A percentile compares a stretch with the other conserved stretches of the same genome.
Evolutionary conservation across 2,888 invertebrate species (phyloP).

Genomic region (Metellina segmentata): DNA sequence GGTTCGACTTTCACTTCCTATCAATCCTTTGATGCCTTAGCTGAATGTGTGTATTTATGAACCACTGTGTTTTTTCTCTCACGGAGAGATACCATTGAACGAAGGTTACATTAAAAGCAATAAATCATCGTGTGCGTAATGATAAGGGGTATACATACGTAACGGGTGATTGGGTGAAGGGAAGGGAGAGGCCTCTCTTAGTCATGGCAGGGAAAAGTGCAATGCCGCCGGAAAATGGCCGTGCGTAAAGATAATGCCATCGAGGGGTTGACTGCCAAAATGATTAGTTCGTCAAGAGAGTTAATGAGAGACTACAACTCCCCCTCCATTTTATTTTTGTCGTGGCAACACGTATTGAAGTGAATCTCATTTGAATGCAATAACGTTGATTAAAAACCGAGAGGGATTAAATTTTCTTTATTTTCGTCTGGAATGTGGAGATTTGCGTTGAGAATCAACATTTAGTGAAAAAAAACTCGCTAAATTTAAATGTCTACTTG

Average conservation of each 20-base stretch:
- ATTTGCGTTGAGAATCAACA: too few relatives aligned
- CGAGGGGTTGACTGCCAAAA: background rate
- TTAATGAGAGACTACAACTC: background rate
- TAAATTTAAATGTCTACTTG: too few relatives aligned
- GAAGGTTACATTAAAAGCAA: slow-evolving; percentile 56
- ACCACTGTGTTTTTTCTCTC: slow-evolving; percentile 21
- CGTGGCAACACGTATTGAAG: too few relatives aligned
- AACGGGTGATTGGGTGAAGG: background rate
- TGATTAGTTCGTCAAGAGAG: slow-evolving; percentile 32
- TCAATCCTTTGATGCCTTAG: slow-evolving; percentile 61
- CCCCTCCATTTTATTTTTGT: background rate
- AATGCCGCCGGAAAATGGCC: background rate
- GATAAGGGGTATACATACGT: background rate
- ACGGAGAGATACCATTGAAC: slow-evolving; percentile 53
- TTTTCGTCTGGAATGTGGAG: too few relatives aligned
- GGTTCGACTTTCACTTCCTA: slow-evolving; percentile 8
- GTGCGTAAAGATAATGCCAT: slow-evolving; percentile 4
- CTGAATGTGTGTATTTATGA: slow-evolving; percentile 19
- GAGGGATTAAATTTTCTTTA: too few relatives aligned
- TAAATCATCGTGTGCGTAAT: slow-evolving; percentile 70
- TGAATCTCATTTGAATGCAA: too few relatives aligned
- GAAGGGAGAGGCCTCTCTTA: slow-evolving; percentile 47
- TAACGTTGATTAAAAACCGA: too few relatives aligned
- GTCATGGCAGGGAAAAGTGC: slow-evolving; percentile 48
- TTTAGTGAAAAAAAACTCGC: too few relatives aligned